Conservation (phyloP, 2,797 vertebrate genomes). For the Micropoecilia bifurca region DNA sequence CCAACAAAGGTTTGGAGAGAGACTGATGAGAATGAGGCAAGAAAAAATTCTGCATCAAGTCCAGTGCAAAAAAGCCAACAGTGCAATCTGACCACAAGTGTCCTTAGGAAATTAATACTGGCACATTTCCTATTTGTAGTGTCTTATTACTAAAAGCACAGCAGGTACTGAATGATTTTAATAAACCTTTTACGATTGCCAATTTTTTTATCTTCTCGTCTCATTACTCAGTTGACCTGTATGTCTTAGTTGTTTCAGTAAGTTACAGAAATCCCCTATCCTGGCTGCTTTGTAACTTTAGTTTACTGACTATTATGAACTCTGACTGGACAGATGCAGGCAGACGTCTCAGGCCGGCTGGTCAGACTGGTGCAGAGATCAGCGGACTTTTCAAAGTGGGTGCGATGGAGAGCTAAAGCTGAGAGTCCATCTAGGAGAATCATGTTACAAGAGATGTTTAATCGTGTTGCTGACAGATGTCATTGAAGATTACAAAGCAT, state of each 20-base stretch:
- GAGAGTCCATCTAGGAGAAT: conserved; percentile 29
- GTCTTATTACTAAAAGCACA: conserved; percentile 3
- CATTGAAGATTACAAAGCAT: conserved; percentile 8
- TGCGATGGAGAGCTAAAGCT: conserved; percentile 35
- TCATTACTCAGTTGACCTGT: not conserved
- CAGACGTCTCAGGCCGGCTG: conserved; percentile 24
- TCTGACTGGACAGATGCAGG: not conserved
- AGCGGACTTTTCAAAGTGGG: conserved; percentile 36
- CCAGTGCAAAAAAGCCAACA: not conserved
- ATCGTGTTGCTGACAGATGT: conserved; percentile 22
- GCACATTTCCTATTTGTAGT: not conserved
- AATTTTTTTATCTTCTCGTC: conserved; percentile 9
- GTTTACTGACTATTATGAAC: conserved; percentile 23
- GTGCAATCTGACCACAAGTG: not conserved
- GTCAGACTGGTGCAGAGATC: conserved; percentile 28
- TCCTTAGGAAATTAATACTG: not conserved
- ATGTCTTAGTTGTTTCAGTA: conserved; percentile 6
- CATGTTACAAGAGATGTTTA: conserved; percentile 11
- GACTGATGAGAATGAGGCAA: not conserved
- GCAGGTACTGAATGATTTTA: not conserved
- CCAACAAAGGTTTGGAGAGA: not conserved
- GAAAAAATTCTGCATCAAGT: not conserved
- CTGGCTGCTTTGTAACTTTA: not conserved
- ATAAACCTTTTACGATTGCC: not conserved
- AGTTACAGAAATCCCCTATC: conserved; percentile 15